Evolutionary conservation across 2,888 invertebrate genomes (phyloP), one percentile per base, ranked within the genome.

Genomic region (Cataglyphis albicans): DNA sequence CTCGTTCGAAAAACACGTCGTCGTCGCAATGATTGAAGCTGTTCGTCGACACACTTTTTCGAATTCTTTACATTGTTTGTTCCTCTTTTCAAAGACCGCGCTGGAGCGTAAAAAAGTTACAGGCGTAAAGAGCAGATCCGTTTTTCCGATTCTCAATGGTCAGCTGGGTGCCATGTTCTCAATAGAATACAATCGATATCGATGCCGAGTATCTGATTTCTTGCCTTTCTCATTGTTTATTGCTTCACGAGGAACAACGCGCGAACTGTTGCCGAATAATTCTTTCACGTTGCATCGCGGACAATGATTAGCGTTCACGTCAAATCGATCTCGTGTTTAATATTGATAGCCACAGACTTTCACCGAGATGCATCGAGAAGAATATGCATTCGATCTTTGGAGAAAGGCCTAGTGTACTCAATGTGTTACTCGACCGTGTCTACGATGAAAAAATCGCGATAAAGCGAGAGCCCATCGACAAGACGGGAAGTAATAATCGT

Each of bases 301-400:
- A 70, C 78, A 80, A 80, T 80, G 78, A 80, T 80, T 80, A 80
- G 78, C 78, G 78, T 68, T 25, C n/a, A 57, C 32, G 68, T 80
- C 70, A 44, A 80, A 70, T 70, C 55, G 55, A 70, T 70, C 78
- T 48, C 25, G 12, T 25, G 70, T 44, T 59, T 80, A 80, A 59
- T 52, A 52, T 59, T 61, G 59, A 78, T 78, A 78, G 57, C 35
- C 59, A 18, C 35, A 15, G 70, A 80, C 78, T 80, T 80, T 80
- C 78, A 80, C 78, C 78, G 59, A 67, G 57, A 57, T 64, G 78
- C 68, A 70, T 68, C 41, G 38, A 59, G 67, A 68, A 78, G 78
- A 80, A 80, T 80, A 80, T 25, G 59, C 78, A 70, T 68, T 80
- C 78, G 64, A 59, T 64, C 70, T 61, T 57, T 35, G 65, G 76